A percentile compares a stretch with the other conserved stretches of the same genome.
These are phyloP conservation scores for Meleagris gallopavo DNA, from an alignment of 2,113 vertebrate species.

Conservation along the genomic window DNA sequence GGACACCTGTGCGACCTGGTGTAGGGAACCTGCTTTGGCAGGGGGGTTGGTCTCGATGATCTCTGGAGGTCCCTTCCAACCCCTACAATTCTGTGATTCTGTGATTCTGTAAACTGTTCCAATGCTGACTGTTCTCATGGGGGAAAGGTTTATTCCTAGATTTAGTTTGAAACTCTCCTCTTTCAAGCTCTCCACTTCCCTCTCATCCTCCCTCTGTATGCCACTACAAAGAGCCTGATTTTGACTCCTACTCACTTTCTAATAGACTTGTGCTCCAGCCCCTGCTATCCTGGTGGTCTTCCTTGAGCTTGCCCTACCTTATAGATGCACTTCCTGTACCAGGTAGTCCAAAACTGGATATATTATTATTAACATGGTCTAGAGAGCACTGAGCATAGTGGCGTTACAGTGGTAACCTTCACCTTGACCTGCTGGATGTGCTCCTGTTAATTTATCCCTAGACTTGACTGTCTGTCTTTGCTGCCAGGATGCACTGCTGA, in stretches of 20 bases:
- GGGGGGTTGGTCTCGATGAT: too few relatives aligned
- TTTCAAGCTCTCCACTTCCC: not conserved
- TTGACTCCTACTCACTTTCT: not conserved
- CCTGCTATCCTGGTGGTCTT: not conserved
- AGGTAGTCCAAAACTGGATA: not conserved
- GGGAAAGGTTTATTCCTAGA: not conserved
- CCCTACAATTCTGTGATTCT: too few relatives aligned
- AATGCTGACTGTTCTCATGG: not conserved
- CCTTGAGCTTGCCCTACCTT: not conserved
- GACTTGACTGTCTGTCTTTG: not conserved
- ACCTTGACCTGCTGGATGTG: not conserved
- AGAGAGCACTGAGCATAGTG: not conserved
- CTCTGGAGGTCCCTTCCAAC: too few relatives aligned
- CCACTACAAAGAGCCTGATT: not conserved
- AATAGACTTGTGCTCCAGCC: not conserved
- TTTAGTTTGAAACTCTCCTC: not conserved
- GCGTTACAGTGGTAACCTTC: not conserved
- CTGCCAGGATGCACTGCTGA: not conserved
- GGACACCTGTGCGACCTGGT: too few relatives aligned
- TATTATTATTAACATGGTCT: not conserved
- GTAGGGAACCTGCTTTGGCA: too few relatives aligned
- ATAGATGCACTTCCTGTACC: not conserved
- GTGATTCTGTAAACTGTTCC: not conserved
- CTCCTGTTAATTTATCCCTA: not conserved
- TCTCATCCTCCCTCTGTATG: fast-evolving